These are phyloP conservation scores for Rhagonycha lutea DNA, from an alignment of 2,888 invertebrate species.

Conservation along the genomic window DNA sequence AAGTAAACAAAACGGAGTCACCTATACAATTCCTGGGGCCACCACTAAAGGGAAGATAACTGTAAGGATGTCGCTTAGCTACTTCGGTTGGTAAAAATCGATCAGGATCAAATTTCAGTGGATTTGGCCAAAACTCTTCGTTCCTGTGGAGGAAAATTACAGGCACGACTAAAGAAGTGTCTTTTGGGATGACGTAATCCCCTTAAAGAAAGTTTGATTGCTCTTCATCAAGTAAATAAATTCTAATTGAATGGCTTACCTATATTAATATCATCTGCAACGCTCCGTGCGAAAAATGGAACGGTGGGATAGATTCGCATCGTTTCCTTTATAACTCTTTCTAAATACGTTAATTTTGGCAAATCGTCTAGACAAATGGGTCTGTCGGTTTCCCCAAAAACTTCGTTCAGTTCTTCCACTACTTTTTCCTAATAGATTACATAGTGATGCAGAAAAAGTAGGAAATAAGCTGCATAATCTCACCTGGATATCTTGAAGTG, in stretches of 20 bases:
- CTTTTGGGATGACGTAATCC: neutral
- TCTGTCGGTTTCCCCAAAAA: constrained; percentile 39
- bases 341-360: constrained; percentile 45
- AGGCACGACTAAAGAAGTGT: constrained; percentile 51
- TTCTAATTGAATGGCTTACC: neutral
- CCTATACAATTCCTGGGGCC: constrained; percentile 60
- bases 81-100: constrained; percentile 60
- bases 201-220: neutral
- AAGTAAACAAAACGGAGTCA: constrained; percentile 30
- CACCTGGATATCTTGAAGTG: neutral
- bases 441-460: too few species aligned
- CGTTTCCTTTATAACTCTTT: constrained; percentile 45
- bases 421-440: constrained; percentile 41
- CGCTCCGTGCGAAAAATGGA: constrained; percentile 39
- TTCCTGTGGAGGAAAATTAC: constrained; percentile 58
- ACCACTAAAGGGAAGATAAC: constrained; percentile 57
- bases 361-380: constrained; percentile 43
- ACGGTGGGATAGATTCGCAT: constrained; percentile 45
- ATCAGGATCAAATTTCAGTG: constrained; percentile 62
- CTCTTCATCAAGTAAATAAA: neutral
- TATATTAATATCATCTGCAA: constrained; percentile 5
- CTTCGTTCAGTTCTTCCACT: constrained; percentile 44
- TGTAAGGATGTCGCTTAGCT: constrained; percentile 50
- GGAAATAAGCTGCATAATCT: neutral
- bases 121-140: constrained; percentile 60